A percentile compares a stretch with the other conserved stretches of the same genome.
These are phyloP conservation scores for Oreotrochilus melanogaster DNA, from an alignment of 2,113 vertebrate species.

Conservation along the genomic window DNA sequence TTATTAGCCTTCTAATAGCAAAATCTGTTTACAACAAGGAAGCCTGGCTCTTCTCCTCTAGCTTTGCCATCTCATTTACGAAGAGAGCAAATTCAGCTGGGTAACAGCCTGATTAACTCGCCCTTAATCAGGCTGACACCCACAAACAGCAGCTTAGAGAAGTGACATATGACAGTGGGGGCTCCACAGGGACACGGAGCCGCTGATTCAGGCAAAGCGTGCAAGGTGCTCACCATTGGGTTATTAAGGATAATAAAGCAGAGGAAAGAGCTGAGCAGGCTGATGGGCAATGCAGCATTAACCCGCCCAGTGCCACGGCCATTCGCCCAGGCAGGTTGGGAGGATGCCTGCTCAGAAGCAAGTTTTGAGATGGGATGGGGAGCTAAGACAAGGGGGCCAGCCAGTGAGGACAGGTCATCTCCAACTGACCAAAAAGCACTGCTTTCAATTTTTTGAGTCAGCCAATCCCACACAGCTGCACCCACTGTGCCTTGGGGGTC, in stretches of 20 bases:
- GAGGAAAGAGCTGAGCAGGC: not conserved
- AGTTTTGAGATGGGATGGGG: not conserved
- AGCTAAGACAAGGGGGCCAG: not conserved
- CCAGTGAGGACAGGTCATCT: not conserved
- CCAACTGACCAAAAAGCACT: fast-evolving
- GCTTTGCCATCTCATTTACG: not conserved
- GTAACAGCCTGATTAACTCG: not conserved
- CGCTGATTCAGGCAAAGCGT: not conserved
- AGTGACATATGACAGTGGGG: conserved; percentile 4
- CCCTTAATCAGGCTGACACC: not conserved
- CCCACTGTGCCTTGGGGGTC: fast-evolving
- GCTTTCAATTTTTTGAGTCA: not conserved
- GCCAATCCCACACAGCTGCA: not conserved
- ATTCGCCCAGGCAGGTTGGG: fast-evolving
- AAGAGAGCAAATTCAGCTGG: not conserved
- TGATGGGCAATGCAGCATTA: not conserved
- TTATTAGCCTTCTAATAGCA: not conserved
- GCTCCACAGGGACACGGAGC: not conserved
- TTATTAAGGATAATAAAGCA: not conserved
- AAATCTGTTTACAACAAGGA: not conserved
- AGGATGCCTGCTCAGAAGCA: fast-evolving
- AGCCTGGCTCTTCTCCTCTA: not conserved
- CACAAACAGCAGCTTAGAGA: not conserved
- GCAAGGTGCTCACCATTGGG: not conserved
- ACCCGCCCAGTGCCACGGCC: not conserved